A percentile compares a stretch with the other conserved stretches of the same genome.
phyloP scores from a whole-genome alignment of 2,888 invertebrate genomes.

The Priocnemis perturbator region DNA sequence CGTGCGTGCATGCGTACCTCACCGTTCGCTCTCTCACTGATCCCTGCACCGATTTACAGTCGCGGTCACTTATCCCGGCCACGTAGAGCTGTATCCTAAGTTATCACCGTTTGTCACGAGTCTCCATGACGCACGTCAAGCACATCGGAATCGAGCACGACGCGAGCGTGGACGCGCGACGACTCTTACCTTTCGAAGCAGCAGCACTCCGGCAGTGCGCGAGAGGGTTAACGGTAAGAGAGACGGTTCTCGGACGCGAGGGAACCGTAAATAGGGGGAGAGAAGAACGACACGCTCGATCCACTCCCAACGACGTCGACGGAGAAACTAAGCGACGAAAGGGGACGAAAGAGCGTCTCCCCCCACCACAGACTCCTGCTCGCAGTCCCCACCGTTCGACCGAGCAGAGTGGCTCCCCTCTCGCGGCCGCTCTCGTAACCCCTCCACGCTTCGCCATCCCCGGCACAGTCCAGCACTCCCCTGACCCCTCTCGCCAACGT shows the following conservation, averaged over 20 bases:
- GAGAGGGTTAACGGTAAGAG: slow-evolving; percentile 1
- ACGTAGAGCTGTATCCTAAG: too few species aligned
- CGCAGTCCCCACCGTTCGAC: slow-evolving; percentile 42
- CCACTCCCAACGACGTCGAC: slow-evolving; percentile 64
- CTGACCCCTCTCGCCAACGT: slow-evolving; percentile 7
- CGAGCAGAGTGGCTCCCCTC: slow-evolving; percentile 36
- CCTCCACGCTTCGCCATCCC: slow-evolving; percentile 28
- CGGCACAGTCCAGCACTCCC: slow-evolving; percentile 16
- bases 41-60: too few species aligned
- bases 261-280: slow-evolving; percentile 19
- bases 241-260: slow-evolving; percentile 5
- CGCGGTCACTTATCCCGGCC: too few species aligned
- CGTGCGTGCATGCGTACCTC: background rate
- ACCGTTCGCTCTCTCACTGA: background rate
- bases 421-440: slow-evolving; percentile 20
- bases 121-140: slow-evolving; percentile 37
- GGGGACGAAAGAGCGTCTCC: slow-evolving; percentile 62
- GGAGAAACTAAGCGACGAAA: slow-evolving; percentile 66
- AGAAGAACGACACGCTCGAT: slow-evolving; percentile 53
- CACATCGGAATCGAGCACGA: background rate
- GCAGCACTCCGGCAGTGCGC: too few species aligned
- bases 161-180: too few species aligned
- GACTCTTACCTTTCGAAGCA: too few species aligned
- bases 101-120: slow-evolving; percentile 23
- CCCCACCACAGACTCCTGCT: slow-evolving; percentile 54